Conservation (phyloP, 2,797 vertebrate genomes). For the Triplophysa bombifrons region DNA sequence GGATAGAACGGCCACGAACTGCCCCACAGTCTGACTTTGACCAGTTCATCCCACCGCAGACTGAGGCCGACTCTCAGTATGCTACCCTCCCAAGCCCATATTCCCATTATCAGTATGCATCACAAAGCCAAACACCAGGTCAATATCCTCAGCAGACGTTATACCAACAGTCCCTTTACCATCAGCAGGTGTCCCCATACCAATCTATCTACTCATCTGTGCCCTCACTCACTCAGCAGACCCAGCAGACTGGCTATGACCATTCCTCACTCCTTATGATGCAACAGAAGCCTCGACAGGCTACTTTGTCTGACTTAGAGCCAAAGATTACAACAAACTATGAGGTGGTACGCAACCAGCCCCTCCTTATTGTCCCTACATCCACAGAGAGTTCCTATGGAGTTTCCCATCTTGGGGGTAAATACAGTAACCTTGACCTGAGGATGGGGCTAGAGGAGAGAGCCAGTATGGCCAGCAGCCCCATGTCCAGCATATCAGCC, state of each 20-base stretch:
- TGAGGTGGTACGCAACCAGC: conserved; percentile 94
- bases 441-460: conserved; percentile 93
- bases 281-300: conserved; percentile 89
- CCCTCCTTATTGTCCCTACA: conserved; percentile 92
- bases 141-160: conserved; percentile 89
- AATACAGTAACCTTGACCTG: conserved; percentile 92
- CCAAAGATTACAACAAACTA: conserved; percentile 95
- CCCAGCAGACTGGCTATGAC: conserved; percentile 87
- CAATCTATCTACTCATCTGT: conserved; percentile 85
- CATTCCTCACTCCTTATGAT: conserved; percentile 90
- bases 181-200: conserved; percentile 93
- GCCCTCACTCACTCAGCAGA: conserved; percentile 84
- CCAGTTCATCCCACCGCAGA: conserved; percentile 94
- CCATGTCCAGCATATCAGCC: conserved; percentile 96
- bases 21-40: conserved; percentile 95
- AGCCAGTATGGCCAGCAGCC: conserved; percentile 92
- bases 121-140: conserved; percentile 91
- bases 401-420: conserved; percentile 88
- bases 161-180: conserved; percentile 92
- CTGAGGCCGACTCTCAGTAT: conserved; percentile 91
- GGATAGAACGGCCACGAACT: conserved; percentile 91
- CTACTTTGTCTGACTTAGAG: conserved; percentile 87
- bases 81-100: conserved; percentile 92
- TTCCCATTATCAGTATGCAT: conserved; percentile 92
- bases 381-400: conserved; percentile 89